phyloP scores from a whole-genome alignment of 2,888 invertebrate genomes.

The Pardosa pseudoannulata region DNA sequence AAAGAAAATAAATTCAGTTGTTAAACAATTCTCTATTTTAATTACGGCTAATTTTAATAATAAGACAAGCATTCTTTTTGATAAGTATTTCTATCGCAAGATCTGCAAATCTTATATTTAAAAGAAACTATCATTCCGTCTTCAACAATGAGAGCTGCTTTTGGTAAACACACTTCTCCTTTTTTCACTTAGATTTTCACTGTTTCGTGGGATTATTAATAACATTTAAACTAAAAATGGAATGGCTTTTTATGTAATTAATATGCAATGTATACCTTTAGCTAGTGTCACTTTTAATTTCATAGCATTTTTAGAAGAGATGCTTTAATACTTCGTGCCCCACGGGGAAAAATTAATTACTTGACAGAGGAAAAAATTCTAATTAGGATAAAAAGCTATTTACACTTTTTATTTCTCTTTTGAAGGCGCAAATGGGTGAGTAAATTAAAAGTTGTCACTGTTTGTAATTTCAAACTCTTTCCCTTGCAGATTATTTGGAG shows the following conservation, averaged over 20 bases:
- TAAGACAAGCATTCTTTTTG: too few relatives aligned
- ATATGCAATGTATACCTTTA: conserved; percentile 49
- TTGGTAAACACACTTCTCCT: neutral
- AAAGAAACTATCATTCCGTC: neutral
- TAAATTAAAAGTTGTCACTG: conserved; percentile 65
- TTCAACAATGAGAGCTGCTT: neutral
- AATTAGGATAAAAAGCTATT: conserved; percentile 69
- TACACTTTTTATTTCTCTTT: conserved; percentile 62
- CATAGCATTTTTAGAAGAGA: conserved; percentile 30
- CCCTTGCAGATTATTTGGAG: conserved; percentile 39
- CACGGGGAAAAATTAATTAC: conserved; percentile 58
- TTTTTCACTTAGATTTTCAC: neutral
- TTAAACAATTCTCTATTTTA: too few relatives aligned
- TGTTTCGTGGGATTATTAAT: neutral
- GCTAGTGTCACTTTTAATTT: conserved; percentile 47
- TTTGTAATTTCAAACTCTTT: conserved; percentile 59
- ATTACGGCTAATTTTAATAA: too few relatives aligned
- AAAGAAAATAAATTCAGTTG: too few relatives aligned
- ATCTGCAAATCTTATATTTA: neutral
- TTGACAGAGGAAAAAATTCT: conserved; percentile 46
- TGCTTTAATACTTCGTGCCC: conserved; percentile 34
- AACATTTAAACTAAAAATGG: conserved; percentile 2
- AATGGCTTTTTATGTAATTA: conserved; percentile 41
- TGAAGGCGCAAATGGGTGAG: conserved; percentile 51
- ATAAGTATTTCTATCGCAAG: neutral